Percentiles rank a stretch among this genome's conserved stretches.
These are phyloP conservation scores for Leucozona laternaria DNA, from an alignment of 2,888 invertebrate genomes.

Conservation along the genomic window DNA sequence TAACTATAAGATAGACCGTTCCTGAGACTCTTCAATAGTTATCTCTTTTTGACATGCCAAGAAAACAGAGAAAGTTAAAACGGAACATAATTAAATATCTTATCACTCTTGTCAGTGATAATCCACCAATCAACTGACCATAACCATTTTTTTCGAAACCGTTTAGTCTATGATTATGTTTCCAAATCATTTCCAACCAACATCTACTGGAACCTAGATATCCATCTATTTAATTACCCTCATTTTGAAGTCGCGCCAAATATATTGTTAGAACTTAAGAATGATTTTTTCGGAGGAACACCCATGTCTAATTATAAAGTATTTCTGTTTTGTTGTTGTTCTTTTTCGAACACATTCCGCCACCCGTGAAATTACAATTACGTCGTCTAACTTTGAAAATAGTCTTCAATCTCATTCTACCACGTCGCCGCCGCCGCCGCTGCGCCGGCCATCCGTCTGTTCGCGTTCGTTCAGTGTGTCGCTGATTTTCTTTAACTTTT, in stretches of 20 bases:
- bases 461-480: constrained; percentile 13
- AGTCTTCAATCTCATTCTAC: constrained; percentile 7
- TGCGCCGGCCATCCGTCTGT: background rate
- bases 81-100: background rate
- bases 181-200: constrained; percentile 9
- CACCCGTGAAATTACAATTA: constrained; percentile 68
- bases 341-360: constrained; percentile 44
- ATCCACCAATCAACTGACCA: background rate
- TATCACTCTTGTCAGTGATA: background rate
- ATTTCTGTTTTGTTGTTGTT: constrained; percentile 13
- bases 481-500: constrained; percentile 18
- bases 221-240: constrained; percentile 20
- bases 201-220: background rate
- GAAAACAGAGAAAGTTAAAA: constrained; percentile 16
- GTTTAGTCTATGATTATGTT: background rate
- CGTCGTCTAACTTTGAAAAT: constrained; percentile 34
- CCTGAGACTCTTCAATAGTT: too few relatives aligned
- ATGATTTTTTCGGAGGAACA: constrained; percentile 16
- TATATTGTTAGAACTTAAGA: constrained; percentile 40
- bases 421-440: background rate
- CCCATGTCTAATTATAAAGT: constrained; percentile 52
- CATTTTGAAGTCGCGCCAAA: constrained; percentile 45
- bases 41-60: background rate
- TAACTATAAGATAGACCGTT: too few relatives aligned
- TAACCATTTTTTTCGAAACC: constrained; percentile 2